Conservation (phyloP, 2,888 invertebrate genomes). For the Xylophagus ater region DNA sequence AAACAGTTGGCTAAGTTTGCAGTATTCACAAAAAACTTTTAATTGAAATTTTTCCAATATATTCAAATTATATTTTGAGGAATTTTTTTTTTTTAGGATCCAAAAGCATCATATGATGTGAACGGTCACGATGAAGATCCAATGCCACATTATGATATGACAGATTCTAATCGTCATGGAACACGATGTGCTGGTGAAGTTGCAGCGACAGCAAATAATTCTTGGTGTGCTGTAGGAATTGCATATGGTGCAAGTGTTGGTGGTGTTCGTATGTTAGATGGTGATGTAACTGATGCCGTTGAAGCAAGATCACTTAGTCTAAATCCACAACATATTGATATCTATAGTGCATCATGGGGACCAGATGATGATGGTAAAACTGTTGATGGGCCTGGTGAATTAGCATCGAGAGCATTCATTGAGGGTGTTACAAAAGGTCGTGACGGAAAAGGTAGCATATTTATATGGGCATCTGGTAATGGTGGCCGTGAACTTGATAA, state of each 20-base stretch:
- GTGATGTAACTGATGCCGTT: constrained; percentile 97
- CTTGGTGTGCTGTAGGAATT: constrained; percentile 90
- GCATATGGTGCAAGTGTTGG: constrained; percentile 93
- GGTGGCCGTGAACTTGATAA: constrained; percentile 93
- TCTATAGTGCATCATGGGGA: constrained; percentile 97
- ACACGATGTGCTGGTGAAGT: constrained; percentile 97
- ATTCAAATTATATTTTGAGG: too few species aligned
- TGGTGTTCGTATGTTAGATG: constrained; percentile 96
- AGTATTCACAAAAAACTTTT: too few species aligned
- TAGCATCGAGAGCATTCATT: constrained; percentile 89
- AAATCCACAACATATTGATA: constrained; percentile 94
- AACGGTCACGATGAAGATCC: constrained; percentile 94
- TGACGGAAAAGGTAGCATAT: constrained; percentile 89
- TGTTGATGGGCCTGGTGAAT: constrained; percentile 92
- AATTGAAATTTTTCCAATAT: too few species aligned
- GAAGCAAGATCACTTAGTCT: constrained; percentile 90
- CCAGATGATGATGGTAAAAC: constrained; percentile 98
- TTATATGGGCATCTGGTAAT: constrained; percentile 98
- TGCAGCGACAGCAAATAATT: constrained; percentile 93
- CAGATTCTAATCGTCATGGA: constrained; percentile 91
- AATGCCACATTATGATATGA: constrained; percentile 93
- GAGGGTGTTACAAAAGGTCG: constrained; percentile 93
- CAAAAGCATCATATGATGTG: constrained; percentile 91
- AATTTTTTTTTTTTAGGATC: constrained; percentile 65
- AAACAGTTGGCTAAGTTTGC: too few species aligned